Evolutionary conservation across 1,140 invertebrate genomes (phyloP), one percentile per base, ranked within the genome.

Genomic region (Lethrus apterus): DNA sequence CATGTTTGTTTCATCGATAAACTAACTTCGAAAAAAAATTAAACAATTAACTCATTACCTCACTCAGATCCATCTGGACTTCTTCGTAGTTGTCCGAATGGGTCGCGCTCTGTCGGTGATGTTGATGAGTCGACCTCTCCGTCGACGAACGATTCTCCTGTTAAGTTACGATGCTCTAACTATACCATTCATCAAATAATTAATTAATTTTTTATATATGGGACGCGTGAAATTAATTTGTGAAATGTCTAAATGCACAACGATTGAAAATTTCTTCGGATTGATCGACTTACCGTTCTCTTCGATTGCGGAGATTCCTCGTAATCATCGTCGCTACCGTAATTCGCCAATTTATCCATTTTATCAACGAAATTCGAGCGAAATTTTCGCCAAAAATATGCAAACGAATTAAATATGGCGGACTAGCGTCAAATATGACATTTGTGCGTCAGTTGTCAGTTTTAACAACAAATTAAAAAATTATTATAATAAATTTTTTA

Each of bases 271-370:
- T 33, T 33, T 4, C 31, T 5, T 26, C 21, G 2, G 5, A 42
- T 1, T 13, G n/a, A 26, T 26, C 46, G 34, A 57, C 48, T 55
- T 60, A 63, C 59, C 57, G 35, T 41, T 38, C 46, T 44, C 47
- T 40, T 48, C 30, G 54, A 64, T 51, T 65, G 58, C 43, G 61
- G 59, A 31, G 66, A 61, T 23, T 68, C 64, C 29, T 79, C 76
- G 56, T 70, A 69, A 34, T 78, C 75, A 55, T 79, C 77, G 50
- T 79, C 77, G 55, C 77, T 79, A 29, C 76, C 77, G 56, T 79
- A 79, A 51, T 73, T 75, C 33, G 76, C 65, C 31, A 79, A 60
- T 31, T 73, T 75, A 62, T 79, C 73, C 77, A 79, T 79, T 11
- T 44, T 34, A n/a, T n/a, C n/a, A n/a, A n/a, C n/a, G n/a, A n/a